Base-by-base conservation (phyloP, 2,797 vertebrate species). In the Urosaurus nigricauda region DNA sequence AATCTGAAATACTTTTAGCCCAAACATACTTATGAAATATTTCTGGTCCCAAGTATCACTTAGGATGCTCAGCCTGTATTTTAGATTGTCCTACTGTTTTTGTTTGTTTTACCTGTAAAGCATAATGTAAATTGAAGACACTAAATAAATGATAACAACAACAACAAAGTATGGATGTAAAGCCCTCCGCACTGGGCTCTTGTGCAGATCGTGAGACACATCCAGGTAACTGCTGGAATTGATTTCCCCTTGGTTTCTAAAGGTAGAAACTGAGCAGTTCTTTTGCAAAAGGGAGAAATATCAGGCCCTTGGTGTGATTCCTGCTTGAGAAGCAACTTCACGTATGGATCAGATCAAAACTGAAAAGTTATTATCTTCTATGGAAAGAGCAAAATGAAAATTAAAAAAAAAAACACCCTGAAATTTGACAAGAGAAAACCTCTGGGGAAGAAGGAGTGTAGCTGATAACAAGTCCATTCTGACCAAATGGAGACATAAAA, bases 251-350 rank as follows among this genome's bases (percentile, higher is more conserved):
- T 84, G 71, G 43, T 88, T 94, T 90, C 24, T 87, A 14, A 32
- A 88, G 86, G 32, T 78, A 88, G 21, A 89, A 92, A 90, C 35
- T 84, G 74, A 85, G 80, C 84, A 83, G 58, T 86, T 86, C 58
- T n/a, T 79, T 60, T 26, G 17, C 6, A 35, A 37, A 86, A 56
- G n/a, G 35, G 9, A 35, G 13, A 58, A n/a, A 74, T 53, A 40
- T 37, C 29, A 35, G 35, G 17, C 14, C 26, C 0, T 6, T 47
- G 5, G 21, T 77, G 37, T 65, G 32, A 73, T 60, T 35, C 19
- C 7, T 60, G 65, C 26, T 40, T 81, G 68, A 85, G 16, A 75
- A 43, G 9, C 1, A 1, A 11, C 29, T 82, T 89, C 32, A 12
- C 43, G 87, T 92, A 82, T 19, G 81, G 65, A n/a, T 24, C 58